Percentiles rank a stretch among this genome's conserved stretches.
phyloP scores from a whole-genome alignment of 2,113 vertebrate species.

The Cyanoliseus patagonus region DNA sequence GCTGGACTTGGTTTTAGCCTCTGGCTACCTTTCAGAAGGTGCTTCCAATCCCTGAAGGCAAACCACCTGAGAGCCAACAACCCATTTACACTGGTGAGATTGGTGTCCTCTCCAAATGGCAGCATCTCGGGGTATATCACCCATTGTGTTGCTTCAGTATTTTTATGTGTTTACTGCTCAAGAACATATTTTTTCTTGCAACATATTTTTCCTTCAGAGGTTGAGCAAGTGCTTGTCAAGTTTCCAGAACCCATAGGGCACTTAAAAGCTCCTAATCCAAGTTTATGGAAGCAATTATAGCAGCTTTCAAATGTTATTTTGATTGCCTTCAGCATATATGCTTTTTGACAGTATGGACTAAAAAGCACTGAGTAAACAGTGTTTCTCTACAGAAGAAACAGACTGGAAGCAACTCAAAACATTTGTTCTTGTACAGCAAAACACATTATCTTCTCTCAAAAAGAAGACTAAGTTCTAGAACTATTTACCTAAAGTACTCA shows the following conservation, averaged over 20 bases:
- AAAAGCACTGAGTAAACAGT: background rate
- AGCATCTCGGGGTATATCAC: background rate
- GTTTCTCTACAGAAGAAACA: background rate
- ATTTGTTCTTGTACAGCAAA: background rate
- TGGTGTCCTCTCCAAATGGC: background rate
- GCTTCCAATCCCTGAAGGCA: background rate
- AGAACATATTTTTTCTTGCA: background rate
- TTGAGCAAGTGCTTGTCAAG: background rate
- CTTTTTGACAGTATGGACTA: background rate
- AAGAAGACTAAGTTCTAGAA: background rate
- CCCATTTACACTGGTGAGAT: background rate
- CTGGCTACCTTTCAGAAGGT: background rate
- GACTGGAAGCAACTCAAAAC: background rate
- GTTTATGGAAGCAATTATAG: conserved; percentile 14
- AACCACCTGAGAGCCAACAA: background rate
- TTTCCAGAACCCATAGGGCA: background rate
- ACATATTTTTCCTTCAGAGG: background rate
- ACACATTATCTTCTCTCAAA: background rate
- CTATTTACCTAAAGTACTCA: background rate
- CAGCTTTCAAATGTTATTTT: background rate
- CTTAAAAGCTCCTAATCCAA: conserved; percentile 8
- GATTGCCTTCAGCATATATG: background rate
- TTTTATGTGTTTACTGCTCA: fast-evolving
- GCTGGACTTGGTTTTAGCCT: background rate
- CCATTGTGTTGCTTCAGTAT: background rate